Conservation (phyloP, 2,888 invertebrate genomes). For the Ethmia dodecea region DNA sequence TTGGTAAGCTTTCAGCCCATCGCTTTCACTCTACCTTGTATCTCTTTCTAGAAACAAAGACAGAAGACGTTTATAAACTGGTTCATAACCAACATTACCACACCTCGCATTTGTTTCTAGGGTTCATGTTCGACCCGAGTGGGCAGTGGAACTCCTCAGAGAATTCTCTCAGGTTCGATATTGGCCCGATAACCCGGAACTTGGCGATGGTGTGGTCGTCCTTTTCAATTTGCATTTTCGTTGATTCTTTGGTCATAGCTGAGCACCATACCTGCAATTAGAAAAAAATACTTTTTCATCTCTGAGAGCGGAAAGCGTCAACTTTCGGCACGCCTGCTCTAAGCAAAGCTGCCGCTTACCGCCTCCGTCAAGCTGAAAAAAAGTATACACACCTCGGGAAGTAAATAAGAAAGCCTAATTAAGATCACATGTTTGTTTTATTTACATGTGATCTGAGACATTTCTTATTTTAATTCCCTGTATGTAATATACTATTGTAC, state of each 20-base stretch:
- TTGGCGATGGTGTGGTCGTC: slow-evolving; percentile 95
- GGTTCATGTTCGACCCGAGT: slow-evolving; percentile 89
- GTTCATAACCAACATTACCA: slow-evolving; percentile 80
- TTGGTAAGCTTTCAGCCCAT: not conserved
- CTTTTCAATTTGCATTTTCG: slow-evolving; percentile 91
- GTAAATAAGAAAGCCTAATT: too few species aligned
- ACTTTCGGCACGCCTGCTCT: not conserved
- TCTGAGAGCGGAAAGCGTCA: not conserved
- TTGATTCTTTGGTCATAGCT: slow-evolving; percentile 89
- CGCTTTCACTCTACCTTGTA: not conserved
- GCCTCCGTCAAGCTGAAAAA: too few species aligned
- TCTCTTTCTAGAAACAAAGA: not conserved
- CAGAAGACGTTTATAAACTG: not conserved
- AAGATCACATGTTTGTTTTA: too few species aligned
- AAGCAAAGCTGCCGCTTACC: too few species aligned
- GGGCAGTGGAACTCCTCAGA: slow-evolving; percentile 87
- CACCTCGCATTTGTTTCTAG: slow-evolving; percentile 89
- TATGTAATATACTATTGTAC: too few species aligned
- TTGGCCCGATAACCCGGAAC: slow-evolving; percentile 90
- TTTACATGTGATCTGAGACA: too few species aligned
- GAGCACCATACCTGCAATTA: slow-evolving; percentile 90
- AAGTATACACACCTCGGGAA: too few species aligned
- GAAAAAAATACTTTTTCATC: not conserved
- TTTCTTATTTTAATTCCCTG: too few species aligned
- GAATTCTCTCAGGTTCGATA: slow-evolving; percentile 92